Conservation (phyloP, 2,888 invertebrate genomes). For the Bellardia pandia region DNA sequence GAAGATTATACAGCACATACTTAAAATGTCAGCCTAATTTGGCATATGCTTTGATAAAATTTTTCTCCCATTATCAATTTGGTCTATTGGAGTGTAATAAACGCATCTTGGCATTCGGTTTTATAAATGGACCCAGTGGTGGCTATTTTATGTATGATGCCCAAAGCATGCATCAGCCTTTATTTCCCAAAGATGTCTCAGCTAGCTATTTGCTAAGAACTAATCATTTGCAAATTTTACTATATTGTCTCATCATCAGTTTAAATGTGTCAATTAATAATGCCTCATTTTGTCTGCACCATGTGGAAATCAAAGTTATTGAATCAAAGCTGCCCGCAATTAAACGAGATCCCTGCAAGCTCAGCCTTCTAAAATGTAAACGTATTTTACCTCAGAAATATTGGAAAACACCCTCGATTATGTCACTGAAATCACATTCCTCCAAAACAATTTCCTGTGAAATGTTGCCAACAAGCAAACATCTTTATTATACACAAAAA, state of each 20-base stretch:
- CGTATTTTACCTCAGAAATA: background rate
- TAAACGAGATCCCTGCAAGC: background rate
- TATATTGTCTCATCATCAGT: slow-evolving; percentile 87
- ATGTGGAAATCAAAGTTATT: background rate
- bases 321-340: background rate
- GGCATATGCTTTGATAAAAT: slow-evolving; percentile 86
- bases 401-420: background rate
- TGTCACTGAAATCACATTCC: background rate
- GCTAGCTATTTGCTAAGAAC: slow-evolving; percentile 87
- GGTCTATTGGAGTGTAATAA: slow-evolving; percentile 86
- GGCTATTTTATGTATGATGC: slow-evolving; percentile 89
- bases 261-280: slow-evolving; percentile 83
- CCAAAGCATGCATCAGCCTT: slow-evolving; percentile 86
- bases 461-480: background rate
- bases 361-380: background rate
- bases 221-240: slow-evolving; percentile 86
- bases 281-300: background rate
- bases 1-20: slow-evolving; percentile 85
- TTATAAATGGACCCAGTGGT: slow-evolving; percentile 77
- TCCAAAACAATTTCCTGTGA: background rate
- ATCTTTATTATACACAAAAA: background rate
- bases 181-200: slow-evolving; percentile 86
- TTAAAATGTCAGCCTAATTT: slow-evolving; percentile 86
- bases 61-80: slow-evolving; percentile 85
- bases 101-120: slow-evolving; percentile 86